These are phyloP conservation scores for Hippoglossus stenolepis DNA, from an alignment of 2,113 vertebrate species.

Conservation along the genomic window DNA sequence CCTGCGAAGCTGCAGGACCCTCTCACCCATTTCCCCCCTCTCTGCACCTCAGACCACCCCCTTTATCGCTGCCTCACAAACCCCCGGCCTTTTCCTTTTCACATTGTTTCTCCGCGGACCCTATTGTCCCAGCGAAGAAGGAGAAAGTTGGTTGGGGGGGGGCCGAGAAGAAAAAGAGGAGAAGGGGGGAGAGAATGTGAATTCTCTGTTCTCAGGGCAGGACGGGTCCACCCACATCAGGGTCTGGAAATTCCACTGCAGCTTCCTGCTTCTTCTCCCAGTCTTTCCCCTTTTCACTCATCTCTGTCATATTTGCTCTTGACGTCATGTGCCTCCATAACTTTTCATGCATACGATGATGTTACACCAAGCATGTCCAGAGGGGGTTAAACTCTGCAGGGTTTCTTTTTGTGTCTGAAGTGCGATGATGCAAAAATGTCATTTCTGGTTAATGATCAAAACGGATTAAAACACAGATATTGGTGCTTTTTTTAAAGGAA, in stretches of 20 bases:
- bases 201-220: slow-evolving; percentile 52
- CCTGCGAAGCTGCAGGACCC: slow-evolving; percentile 9
- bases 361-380: too few species aligned
- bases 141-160: slow-evolving; percentile 45
- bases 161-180: slow-evolving; percentile 21
- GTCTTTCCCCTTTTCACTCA: slow-evolving; percentile 21
- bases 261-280: slow-evolving; percentile 62
- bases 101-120: slow-evolving; percentile 65
- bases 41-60: slow-evolving; percentile 55
- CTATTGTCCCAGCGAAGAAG: slow-evolving; percentile 61
- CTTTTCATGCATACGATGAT: too few species aligned
- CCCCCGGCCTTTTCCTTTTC: slow-evolving; percentile 47
- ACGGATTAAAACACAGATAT: too few species aligned
- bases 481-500: too few species aligned
- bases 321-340: slow-evolving; percentile 11
- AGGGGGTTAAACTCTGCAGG: too few species aligned
- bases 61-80: slow-evolving; percentile 7
- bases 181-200: slow-evolving; percentile 36
- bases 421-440: too few species aligned
- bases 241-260: slow-evolving; percentile 68
- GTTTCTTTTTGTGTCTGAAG: too few species aligned
- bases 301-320: slow-evolving; percentile 11
- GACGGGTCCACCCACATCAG: slow-evolving; percentile 64
- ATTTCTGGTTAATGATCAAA: too few species aligned
- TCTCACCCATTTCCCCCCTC: slow-evolving; percentile 30